A percentile compares a stretch with the other conserved stretches of the same genome.
Evolutionary conservation across 2,113 vertebrate species (phyloP).

Genomic region (Syngnathoides biaculeatus): DNA sequence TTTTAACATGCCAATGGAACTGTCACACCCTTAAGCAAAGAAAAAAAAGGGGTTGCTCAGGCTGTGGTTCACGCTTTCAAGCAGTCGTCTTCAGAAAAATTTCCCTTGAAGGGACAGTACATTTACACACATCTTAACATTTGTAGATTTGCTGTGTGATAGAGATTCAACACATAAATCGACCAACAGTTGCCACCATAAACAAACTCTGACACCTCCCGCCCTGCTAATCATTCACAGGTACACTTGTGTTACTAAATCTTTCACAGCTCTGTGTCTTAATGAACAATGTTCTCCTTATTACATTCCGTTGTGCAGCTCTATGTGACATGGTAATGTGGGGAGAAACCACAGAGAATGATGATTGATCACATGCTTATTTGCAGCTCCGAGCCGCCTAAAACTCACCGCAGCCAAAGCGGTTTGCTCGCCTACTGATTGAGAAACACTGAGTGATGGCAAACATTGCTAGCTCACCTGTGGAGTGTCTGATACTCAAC

Average conservation of each 20-base stretch:
- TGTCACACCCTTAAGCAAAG: too few species aligned
- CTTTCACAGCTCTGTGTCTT: conserved; percentile 10
- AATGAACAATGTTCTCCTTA: conserved; percentile 39
- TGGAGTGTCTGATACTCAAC: conserved; percentile 17
- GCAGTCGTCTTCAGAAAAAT: background rate
- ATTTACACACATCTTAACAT: background rate
- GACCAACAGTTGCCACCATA: background rate
- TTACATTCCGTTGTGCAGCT: conserved; percentile 21
- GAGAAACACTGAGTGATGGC: conserved; percentile 47
- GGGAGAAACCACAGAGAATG: conserved; percentile 57
- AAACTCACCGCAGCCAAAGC: conserved; percentile 46
- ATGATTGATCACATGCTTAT: conserved; percentile 62
- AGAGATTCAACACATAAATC: too few species aligned
- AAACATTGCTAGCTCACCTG: conserved; percentile 15
- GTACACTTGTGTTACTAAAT: background rate
- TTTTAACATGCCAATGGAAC: too few species aligned
- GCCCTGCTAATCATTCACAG: background rate
- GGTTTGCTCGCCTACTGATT: conserved; percentile 37
- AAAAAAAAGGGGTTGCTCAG: too few species aligned
- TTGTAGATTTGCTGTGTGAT: background rate
- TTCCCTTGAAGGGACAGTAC: background rate
- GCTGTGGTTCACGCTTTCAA: background rate
- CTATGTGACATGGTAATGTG: conserved; percentile 43
- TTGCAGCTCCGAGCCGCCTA: conserved; percentile 42
- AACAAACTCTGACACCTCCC: background rate